A percentile compares a stretch with the other conserved stretches of the same genome.
phyloP scores from a whole-genome alignment of 2,113 vertebrate genomes.

The Struthidea cinerea region DNA sequence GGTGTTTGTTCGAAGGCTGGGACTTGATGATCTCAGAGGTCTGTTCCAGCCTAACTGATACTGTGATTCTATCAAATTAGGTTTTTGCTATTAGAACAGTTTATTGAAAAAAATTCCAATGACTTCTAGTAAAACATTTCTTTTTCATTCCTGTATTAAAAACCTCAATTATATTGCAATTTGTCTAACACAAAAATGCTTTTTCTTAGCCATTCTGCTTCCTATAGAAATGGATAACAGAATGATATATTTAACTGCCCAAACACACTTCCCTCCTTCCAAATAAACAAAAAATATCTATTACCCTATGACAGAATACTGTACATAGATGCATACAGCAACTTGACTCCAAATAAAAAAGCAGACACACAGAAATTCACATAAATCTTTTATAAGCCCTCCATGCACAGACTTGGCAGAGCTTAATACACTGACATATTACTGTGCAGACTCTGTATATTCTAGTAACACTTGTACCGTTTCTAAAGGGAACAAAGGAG shows the following conservation, averaged over 20 bases:
- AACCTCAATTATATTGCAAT: background rate
- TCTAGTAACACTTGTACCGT: background rate
- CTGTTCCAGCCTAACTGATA: background rate
- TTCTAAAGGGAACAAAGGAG: background rate
- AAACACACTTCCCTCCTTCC: background rate
- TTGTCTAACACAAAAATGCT: background rate
- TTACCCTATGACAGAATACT: background rate
- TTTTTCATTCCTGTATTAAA: background rate
- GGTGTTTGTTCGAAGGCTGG: background rate
- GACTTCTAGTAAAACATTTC: background rate
- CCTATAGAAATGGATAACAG: background rate
- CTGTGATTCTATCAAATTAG: background rate
- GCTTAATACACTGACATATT: background rate
- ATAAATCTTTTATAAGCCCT: background rate
- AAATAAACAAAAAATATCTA: background rate
- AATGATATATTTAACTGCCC: background rate
- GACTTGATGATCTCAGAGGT: background rate
- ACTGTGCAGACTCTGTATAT: background rate
- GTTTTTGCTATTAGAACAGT: background rate
- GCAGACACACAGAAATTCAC: background rate
- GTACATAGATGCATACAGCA: background rate
- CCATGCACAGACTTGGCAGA: background rate
- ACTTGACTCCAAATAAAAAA: background rate
- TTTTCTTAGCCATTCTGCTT: background rate
- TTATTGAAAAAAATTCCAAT: background rate